A percentile compares a stretch with the other conserved stretches of the same genome.
Conservation (phyloP, 2,888 invertebrate species). For the Hecatera dysodea region DNA sequence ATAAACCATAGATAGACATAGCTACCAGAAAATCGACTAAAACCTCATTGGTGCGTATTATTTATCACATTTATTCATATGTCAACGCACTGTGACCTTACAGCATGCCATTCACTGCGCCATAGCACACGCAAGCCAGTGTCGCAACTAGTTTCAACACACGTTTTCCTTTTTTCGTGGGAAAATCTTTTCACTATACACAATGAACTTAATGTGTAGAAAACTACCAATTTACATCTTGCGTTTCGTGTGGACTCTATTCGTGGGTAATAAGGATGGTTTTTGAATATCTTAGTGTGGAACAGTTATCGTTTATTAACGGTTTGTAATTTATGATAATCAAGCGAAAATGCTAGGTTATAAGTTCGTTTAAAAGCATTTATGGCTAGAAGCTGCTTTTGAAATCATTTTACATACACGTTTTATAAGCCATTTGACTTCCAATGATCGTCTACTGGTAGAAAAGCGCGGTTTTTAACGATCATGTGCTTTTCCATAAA, state of each 20-base stretch:
- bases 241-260: conserved; percentile 50
- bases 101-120: conserved; percentile 67
- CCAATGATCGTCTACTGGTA: no score
- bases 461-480: no score
- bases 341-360: conserved; percentile 60
- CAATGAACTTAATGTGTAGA: conserved; percentile 77
- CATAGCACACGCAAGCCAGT: conserved; percentile 77
- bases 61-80: conserved; percentile 58
- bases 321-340: conserved; percentile 59
- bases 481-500: not conserved
- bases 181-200: conserved; percentile 87
- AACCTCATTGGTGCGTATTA: conserved; percentile 41
- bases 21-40: conserved; percentile 13
- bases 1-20: conserved; percentile 1
- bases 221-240: conserved; percentile 66
- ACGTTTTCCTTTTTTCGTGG: conserved; percentile 89
- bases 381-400: conserved; percentile 36
- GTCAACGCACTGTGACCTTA: conserved; percentile 69
- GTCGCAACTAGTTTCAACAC: conserved; percentile 84
- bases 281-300: conserved; percentile 20
- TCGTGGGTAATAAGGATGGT: conserved; percentile 13
- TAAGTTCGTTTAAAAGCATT: conserved; percentile 43
- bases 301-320: conserved; percentile 45
- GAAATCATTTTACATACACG: not conserved
- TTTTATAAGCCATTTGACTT: not conserved